Conservation (phyloP, 2,113 vertebrate species). For the Cheirogaleus medius region DNA sequence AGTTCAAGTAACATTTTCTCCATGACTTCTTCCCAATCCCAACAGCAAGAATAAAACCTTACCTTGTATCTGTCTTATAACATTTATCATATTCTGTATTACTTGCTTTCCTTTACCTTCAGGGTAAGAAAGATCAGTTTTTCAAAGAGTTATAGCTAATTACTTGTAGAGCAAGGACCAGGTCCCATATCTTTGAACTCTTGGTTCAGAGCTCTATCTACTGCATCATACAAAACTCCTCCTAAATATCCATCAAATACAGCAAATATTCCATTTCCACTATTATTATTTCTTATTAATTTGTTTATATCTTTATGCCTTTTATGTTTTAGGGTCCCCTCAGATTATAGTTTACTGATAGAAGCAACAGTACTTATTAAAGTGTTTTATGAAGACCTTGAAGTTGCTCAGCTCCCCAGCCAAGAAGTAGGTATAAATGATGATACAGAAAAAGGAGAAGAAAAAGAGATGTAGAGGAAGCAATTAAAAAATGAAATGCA, state of each 20-base stretch:
- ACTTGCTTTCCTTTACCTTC: neutral
- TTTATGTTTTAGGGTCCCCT: neutral
- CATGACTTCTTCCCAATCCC: neutral
- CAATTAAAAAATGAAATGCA: neutral
- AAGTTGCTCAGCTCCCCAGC: neutral
- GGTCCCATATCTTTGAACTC: neutral
- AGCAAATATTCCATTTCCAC: neutral
- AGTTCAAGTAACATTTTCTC: neutral
- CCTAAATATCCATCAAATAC: neutral
- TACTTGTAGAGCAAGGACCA: neutral
- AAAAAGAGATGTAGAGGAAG: neutral
- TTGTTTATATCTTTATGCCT: neutral
- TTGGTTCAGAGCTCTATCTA: neutral
- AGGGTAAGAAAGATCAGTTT: neutral
- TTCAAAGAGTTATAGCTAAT: neutral
- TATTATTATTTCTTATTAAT: neutral
- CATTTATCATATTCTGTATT: neutral
- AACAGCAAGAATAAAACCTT: neutral
- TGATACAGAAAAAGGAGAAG: neutral
- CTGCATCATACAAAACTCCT: neutral
- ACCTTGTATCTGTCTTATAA: neutral
- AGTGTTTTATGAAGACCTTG: neutral
- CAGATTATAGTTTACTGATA: neutral
- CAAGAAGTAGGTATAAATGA: neutral
- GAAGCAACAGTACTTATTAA: neutral